Evolutionary conservation across 2,797 vertebrate species (phyloP).

Genomic region (Delichon dasypus): DNA sequence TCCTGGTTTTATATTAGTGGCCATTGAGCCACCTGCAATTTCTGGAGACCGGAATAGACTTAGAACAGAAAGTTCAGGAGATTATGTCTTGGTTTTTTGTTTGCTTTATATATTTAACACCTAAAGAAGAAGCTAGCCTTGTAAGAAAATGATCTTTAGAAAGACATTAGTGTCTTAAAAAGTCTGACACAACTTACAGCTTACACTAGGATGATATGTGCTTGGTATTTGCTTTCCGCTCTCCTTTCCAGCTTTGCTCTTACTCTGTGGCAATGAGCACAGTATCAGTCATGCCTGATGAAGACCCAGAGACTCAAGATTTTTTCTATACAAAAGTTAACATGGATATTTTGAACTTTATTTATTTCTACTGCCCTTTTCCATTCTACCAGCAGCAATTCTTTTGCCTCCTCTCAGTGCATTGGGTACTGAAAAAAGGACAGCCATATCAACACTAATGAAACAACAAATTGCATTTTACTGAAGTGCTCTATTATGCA

Average conservation of each 20-base stretch:
- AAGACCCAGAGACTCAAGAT: background rate
- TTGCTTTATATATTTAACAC: background rate
- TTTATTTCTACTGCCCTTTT: background rate
- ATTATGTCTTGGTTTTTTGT: background rate
- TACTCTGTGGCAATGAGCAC: background rate
- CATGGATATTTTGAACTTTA: background rate
- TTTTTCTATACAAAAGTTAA: background rate
- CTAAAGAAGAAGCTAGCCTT: background rate
- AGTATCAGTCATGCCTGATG: background rate
- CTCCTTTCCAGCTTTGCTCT: background rate
- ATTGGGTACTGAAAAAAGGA: background rate
- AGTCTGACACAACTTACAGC: background rate
- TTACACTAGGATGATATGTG: background rate
- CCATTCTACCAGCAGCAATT: background rate
- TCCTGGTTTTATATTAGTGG: background rate
- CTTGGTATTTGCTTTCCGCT: background rate
- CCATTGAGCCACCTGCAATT: background rate
- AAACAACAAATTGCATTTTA: slow-evolving; percentile 17
- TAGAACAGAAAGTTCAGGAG: background rate
- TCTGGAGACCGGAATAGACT: background rate
- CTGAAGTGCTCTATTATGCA: background rate
- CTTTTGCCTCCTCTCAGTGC: background rate
- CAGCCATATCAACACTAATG: background rate
- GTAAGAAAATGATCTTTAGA: background rate
- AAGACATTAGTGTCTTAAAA: background rate